These are phyloP conservation scores for Malurus elegans DNA, from an alignment of 2,113 vertebrate genomes.

Conservation along the genomic window DNA sequence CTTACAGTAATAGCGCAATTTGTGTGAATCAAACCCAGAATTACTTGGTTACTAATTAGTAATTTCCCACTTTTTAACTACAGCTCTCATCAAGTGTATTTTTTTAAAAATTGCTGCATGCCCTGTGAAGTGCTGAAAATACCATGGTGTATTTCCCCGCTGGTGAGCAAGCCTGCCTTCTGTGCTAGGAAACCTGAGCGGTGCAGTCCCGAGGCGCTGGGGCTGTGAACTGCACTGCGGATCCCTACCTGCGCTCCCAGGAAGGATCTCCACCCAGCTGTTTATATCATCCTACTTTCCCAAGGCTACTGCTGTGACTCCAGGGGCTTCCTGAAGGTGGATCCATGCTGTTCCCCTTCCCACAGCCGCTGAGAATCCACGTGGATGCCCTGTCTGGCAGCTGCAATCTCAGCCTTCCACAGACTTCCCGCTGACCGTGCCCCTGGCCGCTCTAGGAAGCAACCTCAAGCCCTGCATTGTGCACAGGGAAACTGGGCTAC, in stretches of 20 bases:
- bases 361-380: rapidly evolving
- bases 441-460: background rate
- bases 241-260: rapidly evolving
- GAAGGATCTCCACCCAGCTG: background rate
- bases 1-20: constrained; percentile 63
- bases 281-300: rapidly evolving
- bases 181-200: background rate
- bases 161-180: background rate
- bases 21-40: constrained; percentile 67
- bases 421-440: background rate
- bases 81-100: constrained; percentile 49
- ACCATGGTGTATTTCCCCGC: background rate
- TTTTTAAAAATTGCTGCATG: background rate
- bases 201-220: background rate
- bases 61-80: constrained; percentile 64
- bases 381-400: background rate
- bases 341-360: background rate
- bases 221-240: rapidly evolving
- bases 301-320: background rate
- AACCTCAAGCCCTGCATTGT: background rate
- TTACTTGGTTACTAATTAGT: constrained; percentile 72
- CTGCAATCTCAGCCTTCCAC: background rate
- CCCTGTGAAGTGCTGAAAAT: constrained; percentile 7
- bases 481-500: constrained; percentile 4
- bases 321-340: background rate